These are phyloP conservation scores for Actinia tenebrosa DNA, from an alignment of 64 coral and sea anemone species.

Conservation along the genomic window DNA sequence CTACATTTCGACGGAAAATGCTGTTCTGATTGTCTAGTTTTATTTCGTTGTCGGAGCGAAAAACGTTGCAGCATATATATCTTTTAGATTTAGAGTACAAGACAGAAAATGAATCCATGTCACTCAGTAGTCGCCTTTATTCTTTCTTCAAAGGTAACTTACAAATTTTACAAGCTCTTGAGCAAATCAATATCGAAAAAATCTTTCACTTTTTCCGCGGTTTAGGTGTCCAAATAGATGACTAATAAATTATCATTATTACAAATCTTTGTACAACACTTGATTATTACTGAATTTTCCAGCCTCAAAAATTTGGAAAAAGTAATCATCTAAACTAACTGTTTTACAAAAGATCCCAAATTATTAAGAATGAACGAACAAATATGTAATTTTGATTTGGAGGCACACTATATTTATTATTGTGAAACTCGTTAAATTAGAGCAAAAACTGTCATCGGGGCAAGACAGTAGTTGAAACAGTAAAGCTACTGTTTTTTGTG, in stretches of 20 bases:
- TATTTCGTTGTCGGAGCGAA: too few species aligned
- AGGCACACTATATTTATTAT: background rate
- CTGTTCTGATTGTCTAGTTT: too few species aligned
- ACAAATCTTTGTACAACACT: slow-evolving; percentile 26
- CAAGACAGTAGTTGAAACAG: slow-evolving; percentile 9
- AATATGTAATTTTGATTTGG: slow-evolving; percentile 2
- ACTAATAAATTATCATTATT: slow-evolving; percentile 24
- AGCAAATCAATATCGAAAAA: slow-evolving; percentile 27
- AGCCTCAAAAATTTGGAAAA: slow-evolving; percentile 1
- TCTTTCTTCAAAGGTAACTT: background rate
- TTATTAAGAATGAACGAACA: slow-evolving; percentile 22
- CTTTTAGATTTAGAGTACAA: background rate
- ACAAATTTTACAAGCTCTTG: slow-evolving; percentile 22
- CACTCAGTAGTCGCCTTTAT: slow-evolving; percentile 11
- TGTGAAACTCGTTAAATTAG: slow-evolving; percentile 20
- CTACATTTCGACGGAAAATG: too few species aligned
- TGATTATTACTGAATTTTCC: slow-evolving; percentile 15
- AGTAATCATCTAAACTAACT: slow-evolving; percentile 21
- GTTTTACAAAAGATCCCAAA: slow-evolving; percentile 32
- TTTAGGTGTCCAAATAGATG: slow-evolving; percentile 4
- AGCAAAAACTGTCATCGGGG: slow-evolving; percentile 19
- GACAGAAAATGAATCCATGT: background rate
- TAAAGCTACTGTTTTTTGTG: slow-evolving; percentile 5
- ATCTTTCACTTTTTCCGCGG: background rate
- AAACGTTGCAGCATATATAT: too few species aligned